Percentiles rank a stretch among this genome's conserved stretches.
Conservation (phyloP, 2,113 vertebrate species). For the Semicossyphus pulcher region DNA sequence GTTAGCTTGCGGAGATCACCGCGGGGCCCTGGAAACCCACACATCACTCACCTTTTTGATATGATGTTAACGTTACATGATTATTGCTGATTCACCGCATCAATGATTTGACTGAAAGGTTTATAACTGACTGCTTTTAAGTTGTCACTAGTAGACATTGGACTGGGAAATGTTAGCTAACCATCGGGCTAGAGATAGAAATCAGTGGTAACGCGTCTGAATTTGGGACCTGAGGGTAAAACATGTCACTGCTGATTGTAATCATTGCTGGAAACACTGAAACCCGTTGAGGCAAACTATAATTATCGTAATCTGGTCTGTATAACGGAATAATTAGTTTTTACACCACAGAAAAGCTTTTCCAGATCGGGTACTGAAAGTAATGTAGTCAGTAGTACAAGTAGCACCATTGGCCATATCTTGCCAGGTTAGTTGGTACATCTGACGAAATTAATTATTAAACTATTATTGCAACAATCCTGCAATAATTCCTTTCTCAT, state of each 20-base stretch:
- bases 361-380: too few relatives aligned
- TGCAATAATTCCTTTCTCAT: too few relatives aligned
- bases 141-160: not conserved
- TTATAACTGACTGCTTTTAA: not conserved
- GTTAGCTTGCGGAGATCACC: constrained; percentile 71
- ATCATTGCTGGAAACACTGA: not conserved
- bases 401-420: not conserved
- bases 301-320: not conserved
- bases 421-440: too few relatives aligned
- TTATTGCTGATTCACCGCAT: not conserved
- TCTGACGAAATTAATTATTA: too few relatives aligned
- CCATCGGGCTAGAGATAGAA: not conserved
- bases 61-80: not conserved
- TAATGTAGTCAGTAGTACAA: not conserved
- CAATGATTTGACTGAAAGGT: too few relatives aligned
- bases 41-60: constrained; percentile 8
- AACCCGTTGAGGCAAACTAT: not conserved
- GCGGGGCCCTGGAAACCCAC: constrained; percentile 48
- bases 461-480: too few relatives aligned
- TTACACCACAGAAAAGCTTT: not conserved
- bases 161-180: not conserved
- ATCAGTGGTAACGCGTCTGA: not conserved
- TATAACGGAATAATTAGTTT: not conserved
- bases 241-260: not conserved
- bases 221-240: not conserved